A percentile compares a stretch with the other conserved stretches of the same genome.
Evolutionary conservation across 2,797 vertebrate genomes (phyloP).

Genomic region (Lacerta bilineata): DNA sequence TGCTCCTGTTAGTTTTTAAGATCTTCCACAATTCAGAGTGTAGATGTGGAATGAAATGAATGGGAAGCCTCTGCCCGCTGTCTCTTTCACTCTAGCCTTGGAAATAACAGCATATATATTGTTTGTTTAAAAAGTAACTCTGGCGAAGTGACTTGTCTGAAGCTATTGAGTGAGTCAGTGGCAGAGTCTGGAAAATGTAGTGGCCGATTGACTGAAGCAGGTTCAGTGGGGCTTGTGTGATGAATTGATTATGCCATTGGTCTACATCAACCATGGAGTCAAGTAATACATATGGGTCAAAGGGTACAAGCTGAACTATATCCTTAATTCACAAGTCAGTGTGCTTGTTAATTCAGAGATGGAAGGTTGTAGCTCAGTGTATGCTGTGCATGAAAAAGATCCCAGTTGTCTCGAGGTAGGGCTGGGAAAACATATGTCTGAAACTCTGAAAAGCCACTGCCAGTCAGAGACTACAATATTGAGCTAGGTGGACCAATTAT

Average conservation of each 20-base stretch:
- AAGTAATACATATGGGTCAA: neutral
- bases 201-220: neutral
- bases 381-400: no score
- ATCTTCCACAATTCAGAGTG: neutral
- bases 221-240: neutral
- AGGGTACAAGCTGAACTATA: neutral
- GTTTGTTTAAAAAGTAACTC: neutral
- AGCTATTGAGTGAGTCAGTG: neutral
- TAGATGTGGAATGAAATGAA: constrained; percentile 13
- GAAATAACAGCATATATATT: constrained; percentile 25
- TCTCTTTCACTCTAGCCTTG: constrained; percentile 16
- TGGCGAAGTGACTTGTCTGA: neutral
- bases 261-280: neutral
- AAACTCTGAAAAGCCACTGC: no score
- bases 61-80: neutral
- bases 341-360: no score
- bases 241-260: neutral
- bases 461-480: no score
- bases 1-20: constrained; percentile 11
- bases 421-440: no score
- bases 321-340: neutral
- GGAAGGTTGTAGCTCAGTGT: no score
- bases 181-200: neutral
- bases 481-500: no score
- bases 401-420: no score